These are phyloP conservation scores for Rafetus swinhoei DNA, from an alignment of 2,113 vertebrate genomes.

Conservation along the genomic window DNA sequence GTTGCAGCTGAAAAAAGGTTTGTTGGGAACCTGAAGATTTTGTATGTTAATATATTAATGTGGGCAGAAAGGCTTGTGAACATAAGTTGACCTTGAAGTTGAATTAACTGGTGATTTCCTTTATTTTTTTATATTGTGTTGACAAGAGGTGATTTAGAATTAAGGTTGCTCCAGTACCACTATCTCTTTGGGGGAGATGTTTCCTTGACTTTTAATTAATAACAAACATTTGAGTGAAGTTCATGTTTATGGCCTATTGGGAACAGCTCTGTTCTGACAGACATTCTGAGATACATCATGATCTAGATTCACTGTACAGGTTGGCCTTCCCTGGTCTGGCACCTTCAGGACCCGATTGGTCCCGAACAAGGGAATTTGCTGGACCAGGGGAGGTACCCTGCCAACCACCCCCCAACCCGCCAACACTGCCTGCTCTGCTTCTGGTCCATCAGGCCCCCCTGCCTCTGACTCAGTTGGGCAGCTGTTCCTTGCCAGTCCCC, in stretches of 20 bases:
- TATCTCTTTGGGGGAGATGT: neutral
- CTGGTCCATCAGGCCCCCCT: too few relatives aligned
- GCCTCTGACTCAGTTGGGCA: too few relatives aligned
- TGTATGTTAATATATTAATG: neutral
- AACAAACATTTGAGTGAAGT: neutral
- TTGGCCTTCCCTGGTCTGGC: too few relatives aligned
- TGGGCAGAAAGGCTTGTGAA: neutral
- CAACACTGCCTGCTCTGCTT: too few relatives aligned
- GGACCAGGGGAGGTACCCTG: too few relatives aligned
- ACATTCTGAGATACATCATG: neutral
- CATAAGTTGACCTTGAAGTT: neutral
- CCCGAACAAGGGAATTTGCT: too few relatives aligned
- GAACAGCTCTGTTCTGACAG: neutral
- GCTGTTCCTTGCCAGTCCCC: too few relatives aligned
- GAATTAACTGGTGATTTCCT: neutral
- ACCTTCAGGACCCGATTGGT: too few relatives aligned
- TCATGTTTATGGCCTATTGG: neutral
- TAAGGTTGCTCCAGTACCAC: neutral
- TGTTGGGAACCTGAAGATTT: neutral
- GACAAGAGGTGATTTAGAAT: neutral
- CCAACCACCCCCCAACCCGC: too few relatives aligned
- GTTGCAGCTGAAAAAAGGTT: neutral
- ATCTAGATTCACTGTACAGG: neutral
- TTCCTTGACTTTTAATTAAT: neutral
- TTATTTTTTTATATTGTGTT: neutral